Evolutionary conservation across 1,140 invertebrate species (phyloP), one percentile per base, ranked within the genome.

Genomic region (Sminthurides bifidus): DNA sequence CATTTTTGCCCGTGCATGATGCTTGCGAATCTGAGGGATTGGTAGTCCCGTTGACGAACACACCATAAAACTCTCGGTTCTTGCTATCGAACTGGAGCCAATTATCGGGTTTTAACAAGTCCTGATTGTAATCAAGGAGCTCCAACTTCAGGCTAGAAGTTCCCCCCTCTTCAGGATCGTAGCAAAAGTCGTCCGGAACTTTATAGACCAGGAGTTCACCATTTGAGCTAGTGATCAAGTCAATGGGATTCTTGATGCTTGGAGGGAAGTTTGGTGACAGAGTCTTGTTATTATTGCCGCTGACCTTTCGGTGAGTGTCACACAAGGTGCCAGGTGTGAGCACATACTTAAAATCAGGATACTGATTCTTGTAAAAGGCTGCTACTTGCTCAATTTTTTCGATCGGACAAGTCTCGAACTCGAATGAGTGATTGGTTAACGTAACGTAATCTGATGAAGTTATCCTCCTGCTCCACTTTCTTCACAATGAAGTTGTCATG

Each of bases 11-110:
- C 75, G 3, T 48, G 10, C 21, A 8, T 26, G 15, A n/a, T n/a
- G n/a, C n/a, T n/a, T n/a, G n/a, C n/a, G n/a, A n/a, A n/a, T n/a
- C n/a, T n/a, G n/a, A n/a, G n/a, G n/a, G n/a, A n/a, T n/a, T n/a
- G n/a, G n/a, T n/a, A n/a, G n/a, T n/a, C n/a, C 72, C 71, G 3
- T 73, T 66, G 35, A 82, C 72, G 4, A 88, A 88, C 24, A 92
- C 76, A 2, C 89, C 90, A 69, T 81, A 91, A 68, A 92, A 89
- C 74, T 91, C 87, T 68, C 89, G 84, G 73, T 89, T 90, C 55
- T 83, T 85, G 2, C 74, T 74, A 67, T 93, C 86, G 68, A 92
- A 93, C 69, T 91, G 87, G 41, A 93, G 70, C 90, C 90, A 93
- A 66, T 85, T 80, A n/a, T 77, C 78, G 29, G 80, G 84, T 46